Evolutionary conservation across 1,140 invertebrate species (phyloP), one percentile per base, ranked within the genome.

Genomic region (Aphis gossypii): DNA sequence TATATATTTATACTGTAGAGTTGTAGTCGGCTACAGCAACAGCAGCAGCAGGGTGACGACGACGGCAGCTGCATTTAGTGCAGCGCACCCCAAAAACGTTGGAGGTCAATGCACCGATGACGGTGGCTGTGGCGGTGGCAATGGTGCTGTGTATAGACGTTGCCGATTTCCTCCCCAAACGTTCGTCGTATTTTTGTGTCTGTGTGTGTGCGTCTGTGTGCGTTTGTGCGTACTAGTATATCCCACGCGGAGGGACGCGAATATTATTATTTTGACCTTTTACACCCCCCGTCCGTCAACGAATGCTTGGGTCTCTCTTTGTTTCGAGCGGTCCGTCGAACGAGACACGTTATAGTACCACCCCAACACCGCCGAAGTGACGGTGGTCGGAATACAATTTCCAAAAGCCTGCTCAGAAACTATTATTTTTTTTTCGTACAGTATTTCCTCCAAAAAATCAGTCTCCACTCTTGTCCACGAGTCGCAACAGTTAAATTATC

Each of bases 151-250:
- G 38, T 30, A 68, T 35, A 83, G 91, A 92, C 92, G 92, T 93
- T 93, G 92, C 92, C 92, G 82, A 93, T 93, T 93, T 84, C 92
- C 92, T 86, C 92, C 92, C 92, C 38, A 93, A 92, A 93, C 68
- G 51, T 11, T 38, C 54, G 38, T 41, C 1, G 38, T 68, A 44
- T 56, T 35, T 56, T 35, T 21, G 86, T 41, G 84, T 18, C 2
- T 41, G 35, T 35, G 35, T 35, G 48, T 41, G 35, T 20, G 86
- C 2, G 84, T 18, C 1, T 46, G 25, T 23, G 35, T 68, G 30
- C 60, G 83, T 25, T 23, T 86, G 44, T n/a, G 84, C 18, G 44
- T 30, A 46, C 11, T n/a, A 25, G 44, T 89, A 30, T 90, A 21
- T 56, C 89, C 38, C 56, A 68, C 56, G 38, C 54, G 56, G 38